These are phyloP conservation scores for Pangasius djambal DNA, from an alignment of 2,797 vertebrate genomes.

Conservation along the genomic window DNA sequence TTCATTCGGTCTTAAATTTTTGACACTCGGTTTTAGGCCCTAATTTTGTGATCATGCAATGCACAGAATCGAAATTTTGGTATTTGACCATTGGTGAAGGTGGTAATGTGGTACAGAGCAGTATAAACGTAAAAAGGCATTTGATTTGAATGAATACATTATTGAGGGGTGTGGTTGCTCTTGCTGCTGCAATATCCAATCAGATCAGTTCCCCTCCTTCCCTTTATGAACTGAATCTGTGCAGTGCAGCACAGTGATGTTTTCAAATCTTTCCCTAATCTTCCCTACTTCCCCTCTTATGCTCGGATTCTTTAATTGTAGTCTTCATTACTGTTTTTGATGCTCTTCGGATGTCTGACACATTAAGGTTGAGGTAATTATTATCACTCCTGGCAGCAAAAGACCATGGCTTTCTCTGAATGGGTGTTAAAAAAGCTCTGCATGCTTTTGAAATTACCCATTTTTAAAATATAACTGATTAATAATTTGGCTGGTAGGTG, in stretches of 20 bases:
- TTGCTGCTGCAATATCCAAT: neutral
- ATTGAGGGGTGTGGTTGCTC: neutral
- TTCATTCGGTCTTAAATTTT: neutral
- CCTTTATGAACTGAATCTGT: neutral
- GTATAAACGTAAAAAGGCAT: neutral
- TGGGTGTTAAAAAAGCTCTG: neutral
- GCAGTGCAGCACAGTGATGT: neutral
- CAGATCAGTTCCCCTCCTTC: neutral
- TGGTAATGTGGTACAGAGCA: neutral
- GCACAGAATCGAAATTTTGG: neutral
- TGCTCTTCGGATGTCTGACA: slow-evolving; percentile 40
- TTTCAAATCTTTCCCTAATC: neutral
- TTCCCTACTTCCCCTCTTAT: neutral
- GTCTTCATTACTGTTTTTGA: slow-evolving; percentile 47
- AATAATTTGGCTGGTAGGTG: neutral
- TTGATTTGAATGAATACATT: neutral
- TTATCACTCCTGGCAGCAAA: slow-evolving; percentile 39
- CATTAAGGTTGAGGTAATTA: slow-evolving; percentile 47
- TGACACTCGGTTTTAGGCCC: neutral
- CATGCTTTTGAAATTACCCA: neutral
- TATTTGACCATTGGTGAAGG: neutral
- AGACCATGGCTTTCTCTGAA: neutral
- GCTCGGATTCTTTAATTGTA: slow-evolving; percentile 2
- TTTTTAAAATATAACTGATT: neutral
- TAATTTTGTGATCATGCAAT: neutral